These are phyloP conservation scores for Larimichthys polyactis DNA, from an alignment of 2,113 vertebrate species.

Conservation along the genomic window DNA sequence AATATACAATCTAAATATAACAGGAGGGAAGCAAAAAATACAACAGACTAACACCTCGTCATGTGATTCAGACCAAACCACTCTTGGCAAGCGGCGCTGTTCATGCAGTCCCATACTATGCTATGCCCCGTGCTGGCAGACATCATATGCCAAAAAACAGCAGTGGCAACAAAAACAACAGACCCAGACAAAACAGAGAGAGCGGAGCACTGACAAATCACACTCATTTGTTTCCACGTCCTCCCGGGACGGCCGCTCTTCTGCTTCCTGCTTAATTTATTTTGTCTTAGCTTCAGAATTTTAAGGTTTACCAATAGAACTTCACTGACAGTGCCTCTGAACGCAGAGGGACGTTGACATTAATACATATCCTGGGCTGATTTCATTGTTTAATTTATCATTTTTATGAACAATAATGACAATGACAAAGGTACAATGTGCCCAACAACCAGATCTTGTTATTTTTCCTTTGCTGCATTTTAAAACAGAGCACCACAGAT, in stretches of 20 bases:
- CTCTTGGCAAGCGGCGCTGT: constrained; percentile 29
- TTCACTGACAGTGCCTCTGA: background rate
- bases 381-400: background rate
- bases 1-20: constrained; percentile 16
- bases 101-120: constrained; percentile 38
- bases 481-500: background rate
- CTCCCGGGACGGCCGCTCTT: background rate
- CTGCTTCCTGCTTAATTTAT: background rate
- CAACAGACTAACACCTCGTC: background rate
- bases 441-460: background rate
- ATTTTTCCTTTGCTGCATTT: background rate
- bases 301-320: background rate
- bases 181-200: constrained; percentile 37
- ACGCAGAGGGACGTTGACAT: background rate
- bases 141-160: constrained; percentile 52
- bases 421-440: background rate
- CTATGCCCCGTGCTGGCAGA: constrained; percentile 17
- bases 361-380: background rate
- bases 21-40: background rate
- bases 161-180: constrained; percentile 47
- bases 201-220: constrained; percentile 3
- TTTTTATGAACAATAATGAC: background rate
- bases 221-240: background rate
- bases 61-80: constrained; percentile 21
- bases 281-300: background rate